phyloP scores from a whole-genome alignment of 2,888 invertebrate species.

The Cecidostiba fungosa region DNA sequence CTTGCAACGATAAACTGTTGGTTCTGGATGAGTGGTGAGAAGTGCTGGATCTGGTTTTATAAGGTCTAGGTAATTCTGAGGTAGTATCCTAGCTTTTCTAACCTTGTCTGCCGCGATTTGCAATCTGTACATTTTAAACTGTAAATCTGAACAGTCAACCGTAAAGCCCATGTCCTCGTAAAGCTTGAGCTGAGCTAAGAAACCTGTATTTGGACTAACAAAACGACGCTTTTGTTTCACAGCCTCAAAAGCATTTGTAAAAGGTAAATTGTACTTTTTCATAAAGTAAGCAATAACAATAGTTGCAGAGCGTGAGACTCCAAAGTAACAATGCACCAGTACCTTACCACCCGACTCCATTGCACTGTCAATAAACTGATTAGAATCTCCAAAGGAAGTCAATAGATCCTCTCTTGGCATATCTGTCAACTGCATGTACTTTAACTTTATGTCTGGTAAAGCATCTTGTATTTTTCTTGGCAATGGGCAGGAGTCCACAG shows the following conservation, averaged over 20 bases:
- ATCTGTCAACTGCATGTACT: slow-evolving; percentile 91
- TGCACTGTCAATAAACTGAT: slow-evolving; percentile 88
- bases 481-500: slow-evolving; percentile 92
- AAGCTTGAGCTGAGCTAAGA: slow-evolving; percentile 88
- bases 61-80: slow-evolving; percentile 88
- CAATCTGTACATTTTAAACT: slow-evolving; percentile 88
- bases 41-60: slow-evolving; percentile 91
- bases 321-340: slow-evolving; percentile 95
- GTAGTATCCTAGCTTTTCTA: slow-evolving; percentile 91
- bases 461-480: slow-evolving; percentile 86
- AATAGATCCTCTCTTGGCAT: slow-evolving; percentile 92
- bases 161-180: slow-evolving; percentile 89
- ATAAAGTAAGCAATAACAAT: slow-evolving; percentile 93
- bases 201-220: slow-evolving; percentile 91
- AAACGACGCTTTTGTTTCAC: slow-evolving; percentile 88
- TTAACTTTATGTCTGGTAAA: slow-evolving; percentile 85
- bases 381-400: slow-evolving; percentile 88
- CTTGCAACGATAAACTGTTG: slow-evolving; percentile 91
- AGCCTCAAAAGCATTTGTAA: slow-evolving; percentile 86
- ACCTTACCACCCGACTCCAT: slow-evolving; percentile 85
- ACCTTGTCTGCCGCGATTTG: slow-evolving; percentile 91
- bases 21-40: slow-evolving; percentile 88
- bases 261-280: slow-evolving; percentile 90
- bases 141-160: slow-evolving; percentile 87
- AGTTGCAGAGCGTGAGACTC: slow-evolving; percentile 94